Evolutionary conservation across 1,140 invertebrate species (phyloP), one percentile per base, ranked within the genome.

Genomic region (Drosophila bipectinata): DNA sequence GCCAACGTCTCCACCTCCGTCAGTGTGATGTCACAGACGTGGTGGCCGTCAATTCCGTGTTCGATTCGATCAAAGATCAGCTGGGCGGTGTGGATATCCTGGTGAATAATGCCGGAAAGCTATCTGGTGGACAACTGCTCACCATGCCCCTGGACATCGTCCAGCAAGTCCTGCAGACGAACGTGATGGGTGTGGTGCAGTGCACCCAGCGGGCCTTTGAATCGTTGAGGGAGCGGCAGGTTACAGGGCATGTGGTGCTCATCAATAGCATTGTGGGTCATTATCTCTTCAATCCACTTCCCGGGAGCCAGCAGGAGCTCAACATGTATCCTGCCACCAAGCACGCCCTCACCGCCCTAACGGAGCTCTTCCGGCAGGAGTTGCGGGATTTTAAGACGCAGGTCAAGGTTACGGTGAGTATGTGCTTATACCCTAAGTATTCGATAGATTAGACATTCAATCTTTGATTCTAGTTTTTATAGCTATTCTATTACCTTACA

Each of bases 31-130:
- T 97, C 1, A 92, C 93, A 0, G 93, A 94, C 30, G 93, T 94
- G 54, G 90, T 92, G 0, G 93, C 96, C n/a, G 93, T 96, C 12
- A 83, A 93, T 14, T 84, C 91, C 6, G 93, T 95, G 54, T 96
- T 96, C 82, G 91, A 93, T 41, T 93, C 92, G 91, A 93, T 95
- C 3, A 90, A 94, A 6, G 67, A 82, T 3, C 88, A 93, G 5
- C 91, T 94, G 56, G 94, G 94, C 7, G 93, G 93, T 4, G 90
- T 95, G 0, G 94, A 96, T 75, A 92, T 97, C 1, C 92, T 96
- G 41, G 92, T 97, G 21, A 97, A 97, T 81, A 96, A 95, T 90
- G 96, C 96, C 1, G 96, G 95, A 0, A 82, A 94, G 1, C 79
- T 92, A 0, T 61, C 81, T 83, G 26, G 76, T 81, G 73, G 93